Base-by-base conservation (phyloP, 2,113 vertebrate genomes). In the Passer montanus region DNA sequence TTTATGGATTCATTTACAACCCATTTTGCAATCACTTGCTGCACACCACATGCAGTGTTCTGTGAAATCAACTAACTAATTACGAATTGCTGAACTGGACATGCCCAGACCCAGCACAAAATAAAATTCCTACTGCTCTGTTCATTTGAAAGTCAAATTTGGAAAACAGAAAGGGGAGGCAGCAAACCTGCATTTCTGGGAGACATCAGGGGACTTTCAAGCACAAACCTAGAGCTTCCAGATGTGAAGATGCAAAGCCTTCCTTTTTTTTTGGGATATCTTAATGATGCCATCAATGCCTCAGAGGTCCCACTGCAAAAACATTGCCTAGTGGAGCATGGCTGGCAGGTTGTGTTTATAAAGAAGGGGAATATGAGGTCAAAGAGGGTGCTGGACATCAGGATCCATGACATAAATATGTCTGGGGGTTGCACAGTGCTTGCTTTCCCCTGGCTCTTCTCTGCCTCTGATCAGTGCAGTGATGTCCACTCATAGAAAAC, bases 11-110 rank as follows among this genome's bases (percentile, higher is more conserved):
- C 47, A 87, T 82, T 90, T 93, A 77, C 74, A 89, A 87, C 7
- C 55, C 24, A 31, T 95, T 91, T 95, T 94, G 87, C 89, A 95
- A 83, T 95, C 78, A 11, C 50, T 95, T 72, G 30, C n/a, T 76
- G 66, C 63, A 62, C 1, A 3, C 67, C 89, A 79, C 50, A 90
- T 85, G 91, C 46, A 89, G 69, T 0, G 0, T 60, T 83, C 67
- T 83, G 43, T 67, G 82, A 83, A 93, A 87, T 68, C 66, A 90
- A 27, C 53, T 69, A 90, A 53, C 28, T 75, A 70, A 88, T 84
- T 85, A 70, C 46, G 31, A 85, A 73, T 37, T 74, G 67, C 84
- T 85, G 69, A 91, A 90, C 88, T 83, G 74, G 46, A 69, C 58
- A 55, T 74, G 69, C 6, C 28, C 41, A 7, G 49, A 49, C n/a